Evolutionary conservation across 2,797 vertebrate species (phyloP).

Genomic region (Malurus splendens): DNA sequence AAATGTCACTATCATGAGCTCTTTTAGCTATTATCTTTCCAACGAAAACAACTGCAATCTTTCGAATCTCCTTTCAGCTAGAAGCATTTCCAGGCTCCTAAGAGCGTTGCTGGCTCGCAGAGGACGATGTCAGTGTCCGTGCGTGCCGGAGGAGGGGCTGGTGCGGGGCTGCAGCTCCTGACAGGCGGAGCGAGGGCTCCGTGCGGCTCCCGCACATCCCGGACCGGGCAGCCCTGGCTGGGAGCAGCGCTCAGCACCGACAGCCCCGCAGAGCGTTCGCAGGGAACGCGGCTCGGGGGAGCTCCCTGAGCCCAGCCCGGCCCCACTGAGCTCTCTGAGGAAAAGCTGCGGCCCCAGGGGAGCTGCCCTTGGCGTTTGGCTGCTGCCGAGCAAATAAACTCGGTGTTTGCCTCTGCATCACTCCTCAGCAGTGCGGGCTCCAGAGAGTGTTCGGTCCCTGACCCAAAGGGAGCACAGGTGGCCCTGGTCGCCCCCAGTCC

Average conservation of each 20-base stretch:
- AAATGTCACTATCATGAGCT: constrained; percentile 32
- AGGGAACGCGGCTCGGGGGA: rapidly evolving
- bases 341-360: neutral
- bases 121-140: neutral
- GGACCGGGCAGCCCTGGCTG: neutral
- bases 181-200: neutral
- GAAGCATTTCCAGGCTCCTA: constrained; percentile 4
- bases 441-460: neutral
- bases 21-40: constrained; percentile 20
- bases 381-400: neutral
- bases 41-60: constrained; percentile 30
- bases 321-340: neutral
- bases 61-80: neutral
- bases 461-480: neutral
- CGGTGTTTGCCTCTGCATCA: neutral
- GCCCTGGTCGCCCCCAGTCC: rapidly evolving
- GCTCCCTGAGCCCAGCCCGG: neutral
- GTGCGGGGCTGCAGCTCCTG: neutral
- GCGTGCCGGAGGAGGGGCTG: neutral
- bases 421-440: neutral
- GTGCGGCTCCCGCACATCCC: neutral
- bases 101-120: neutral
- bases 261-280: neutral
- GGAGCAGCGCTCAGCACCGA: neutral
- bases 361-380: neutral